Conservation (phyloP, 2,113 vertebrate species). For the Gopherus evgoodei region DNA sequence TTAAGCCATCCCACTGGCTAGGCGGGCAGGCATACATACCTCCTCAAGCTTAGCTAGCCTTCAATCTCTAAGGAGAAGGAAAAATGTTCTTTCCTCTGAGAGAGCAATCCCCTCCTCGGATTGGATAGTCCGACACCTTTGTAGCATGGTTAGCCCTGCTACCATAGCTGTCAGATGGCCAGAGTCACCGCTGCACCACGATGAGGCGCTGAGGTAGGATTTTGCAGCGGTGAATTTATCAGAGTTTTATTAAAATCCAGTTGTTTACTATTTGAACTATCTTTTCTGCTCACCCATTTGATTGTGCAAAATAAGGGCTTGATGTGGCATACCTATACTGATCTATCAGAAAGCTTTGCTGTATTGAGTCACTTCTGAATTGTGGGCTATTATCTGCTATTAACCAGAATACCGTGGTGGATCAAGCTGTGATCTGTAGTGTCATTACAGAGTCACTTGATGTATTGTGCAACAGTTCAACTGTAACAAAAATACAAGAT, state of each 20-base stretch:
- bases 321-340: not conserved
- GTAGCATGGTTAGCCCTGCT: too few species aligned
- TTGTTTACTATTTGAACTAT: not conserved
- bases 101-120: too few species aligned
- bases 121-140: too few species aligned
- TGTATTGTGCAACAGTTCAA: not conserved
- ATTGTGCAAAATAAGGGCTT: not conserved
- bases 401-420: not conserved
- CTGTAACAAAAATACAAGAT: constrained; percentile 21
- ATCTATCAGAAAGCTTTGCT: not conserved
- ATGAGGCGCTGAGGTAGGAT: too few species aligned
- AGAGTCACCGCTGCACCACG: too few species aligned
- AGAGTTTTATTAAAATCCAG: not conserved
- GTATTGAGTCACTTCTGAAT: not conserved
- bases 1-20: too few species aligned
- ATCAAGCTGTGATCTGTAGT: not conserved
- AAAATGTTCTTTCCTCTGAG: too few species aligned
- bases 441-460: constrained; percentile 19
- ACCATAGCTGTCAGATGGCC: too few species aligned
- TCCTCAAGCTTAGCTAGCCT: too few species aligned
- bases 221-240: not conserved
- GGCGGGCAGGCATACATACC: too few species aligned
- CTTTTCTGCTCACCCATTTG: not conserved
- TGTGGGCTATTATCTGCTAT: not conserved
- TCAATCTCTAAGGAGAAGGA: too few species aligned